Evolutionary conservation across 2,113 vertebrate species (phyloP), one percentile per base, ranked within the genome.

Genomic region (Australoheros scitulus): DNA sequence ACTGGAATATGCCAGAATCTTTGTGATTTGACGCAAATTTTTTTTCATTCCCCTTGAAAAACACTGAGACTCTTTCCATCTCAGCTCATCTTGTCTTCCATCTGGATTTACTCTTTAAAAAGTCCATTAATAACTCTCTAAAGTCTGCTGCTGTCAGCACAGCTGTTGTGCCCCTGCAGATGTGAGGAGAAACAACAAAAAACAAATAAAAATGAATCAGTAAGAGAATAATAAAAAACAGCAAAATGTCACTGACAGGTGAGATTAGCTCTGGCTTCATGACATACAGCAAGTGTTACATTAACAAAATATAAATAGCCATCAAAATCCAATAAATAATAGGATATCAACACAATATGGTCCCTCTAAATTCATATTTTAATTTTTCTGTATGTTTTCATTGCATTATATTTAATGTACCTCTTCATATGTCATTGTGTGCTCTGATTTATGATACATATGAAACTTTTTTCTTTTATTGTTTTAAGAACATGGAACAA

Each of bases 31-130:
- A 32, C 6, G 4, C 5, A 32, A 32, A 32, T 6, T 32, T 1
- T 32, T 32, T 32, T 32, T 89, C 82, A 81, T 79, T 43, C 56
- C 43, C 26, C 6, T 80, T 56, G 68, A 76, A 75, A 84, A 83
- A 52, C 84, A 79, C 76, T 32, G 58, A 86, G 89, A 76, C 65
- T 92, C 72, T 88, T 72, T 70, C 52, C 61, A 83, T 38, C 34
- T 84, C 80, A 81, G 41, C 74, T 79, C 76, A 72, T 89, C 63
- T 78, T 59, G 59, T 20, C 47, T 43, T 83, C 79, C 86, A 91
- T 93, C 91, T 93, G 88, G 91, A 91, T 83, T 77, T 77, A 70
- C 64, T 92, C 64, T 89, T 14, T 34, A 60, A 24, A 68, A 20
- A 72, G 36, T 29, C 9, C 56, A 61, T 14, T 50, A 24, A 11